These are phyloP conservation scores for Centropus bengalensis DNA, from an alignment of 2,113 vertebrate species.

Conservation along the genomic window DNA sequence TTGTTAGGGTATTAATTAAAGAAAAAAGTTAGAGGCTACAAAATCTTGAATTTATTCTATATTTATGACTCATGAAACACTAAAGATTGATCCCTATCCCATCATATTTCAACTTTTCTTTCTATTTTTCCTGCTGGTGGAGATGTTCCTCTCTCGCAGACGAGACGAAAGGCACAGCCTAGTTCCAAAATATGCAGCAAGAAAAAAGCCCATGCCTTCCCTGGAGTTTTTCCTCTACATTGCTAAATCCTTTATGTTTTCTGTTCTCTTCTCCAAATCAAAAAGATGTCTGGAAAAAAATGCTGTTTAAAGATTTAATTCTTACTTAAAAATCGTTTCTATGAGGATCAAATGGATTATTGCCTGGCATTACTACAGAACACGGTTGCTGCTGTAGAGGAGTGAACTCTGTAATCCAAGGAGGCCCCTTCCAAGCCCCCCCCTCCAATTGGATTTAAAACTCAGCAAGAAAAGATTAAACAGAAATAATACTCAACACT, in stretches of 20 bases:
- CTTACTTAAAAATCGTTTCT: neutral
- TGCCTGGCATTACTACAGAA: neutral
- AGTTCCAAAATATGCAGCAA: neutral
- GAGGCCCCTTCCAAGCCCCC: neutral
- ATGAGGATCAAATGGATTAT: neutral
- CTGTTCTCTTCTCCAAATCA: neutral
- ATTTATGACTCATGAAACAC: neutral
- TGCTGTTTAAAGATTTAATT: neutral
- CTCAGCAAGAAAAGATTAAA: conserved; percentile 45
- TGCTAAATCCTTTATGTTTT: neutral
- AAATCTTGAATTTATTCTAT: neutral
- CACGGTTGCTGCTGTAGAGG: neutral
- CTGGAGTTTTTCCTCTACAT: neutral
- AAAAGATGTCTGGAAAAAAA: neutral
- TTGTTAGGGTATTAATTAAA: neutral
- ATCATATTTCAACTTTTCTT: neutral
- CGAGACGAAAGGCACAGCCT: neutral
- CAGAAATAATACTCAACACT: conserved; percentile 11
- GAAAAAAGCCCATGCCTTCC: neutral
- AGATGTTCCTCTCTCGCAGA: neutral
- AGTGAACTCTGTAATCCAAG: neutral
- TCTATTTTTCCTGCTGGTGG: neutral
- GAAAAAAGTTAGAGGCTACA: neutral
- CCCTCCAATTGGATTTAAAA: conserved; percentile 21
- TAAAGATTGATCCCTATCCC: neutral